Evolutionary conservation across 1,140 invertebrate species (phyloP).

Genomic region (Drosophila mauritiana): DNA sequence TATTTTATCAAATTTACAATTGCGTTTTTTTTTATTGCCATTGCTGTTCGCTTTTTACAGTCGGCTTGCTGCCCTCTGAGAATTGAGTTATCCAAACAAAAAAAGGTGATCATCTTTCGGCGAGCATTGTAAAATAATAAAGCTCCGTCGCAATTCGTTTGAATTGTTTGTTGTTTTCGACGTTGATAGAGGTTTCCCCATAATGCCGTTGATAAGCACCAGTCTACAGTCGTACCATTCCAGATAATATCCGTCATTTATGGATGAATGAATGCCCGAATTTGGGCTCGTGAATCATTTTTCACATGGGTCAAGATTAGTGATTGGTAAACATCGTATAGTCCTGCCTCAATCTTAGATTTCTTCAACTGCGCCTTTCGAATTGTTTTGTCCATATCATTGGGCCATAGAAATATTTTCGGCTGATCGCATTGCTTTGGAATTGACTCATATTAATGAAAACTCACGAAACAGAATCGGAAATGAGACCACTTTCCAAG

Average conservation of each 20-base stretch:
- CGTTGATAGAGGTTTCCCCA: conserved; percentile 38
- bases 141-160: conserved; percentile 39
- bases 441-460: conserved; percentile 7
- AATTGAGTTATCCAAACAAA: conserved; percentile 23
- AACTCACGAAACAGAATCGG: conserved; percentile 9
- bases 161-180: conserved; percentile 38
- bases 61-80: conserved; percentile 15
- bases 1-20: conserved; percentile 33
- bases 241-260: conserved; percentile 40
- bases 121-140: conserved; percentile 44
- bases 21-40: conserved; percentile 17
- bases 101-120: conserved; percentile 21
- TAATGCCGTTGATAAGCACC: conserved; percentile 26
- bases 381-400: background rate
- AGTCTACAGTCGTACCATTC: conserved; percentile 22
- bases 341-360: conserved; percentile 10
- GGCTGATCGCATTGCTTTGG: conserved; percentile 1
- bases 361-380: conserved; percentile 13
- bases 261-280: conserved; percentile 9
- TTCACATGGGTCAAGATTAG: conserved; percentile 23
- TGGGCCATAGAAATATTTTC: conserved; percentile 14
- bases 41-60: conserved; percentile 21
- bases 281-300: conserved; percentile 16
- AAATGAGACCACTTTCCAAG: background rate
- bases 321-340: conserved; percentile 18